A percentile compares a stretch with the other conserved stretches of the same genome.
Conservation (phyloP, 2,113 vertebrate species). For the Mobula birostris region DNA sequence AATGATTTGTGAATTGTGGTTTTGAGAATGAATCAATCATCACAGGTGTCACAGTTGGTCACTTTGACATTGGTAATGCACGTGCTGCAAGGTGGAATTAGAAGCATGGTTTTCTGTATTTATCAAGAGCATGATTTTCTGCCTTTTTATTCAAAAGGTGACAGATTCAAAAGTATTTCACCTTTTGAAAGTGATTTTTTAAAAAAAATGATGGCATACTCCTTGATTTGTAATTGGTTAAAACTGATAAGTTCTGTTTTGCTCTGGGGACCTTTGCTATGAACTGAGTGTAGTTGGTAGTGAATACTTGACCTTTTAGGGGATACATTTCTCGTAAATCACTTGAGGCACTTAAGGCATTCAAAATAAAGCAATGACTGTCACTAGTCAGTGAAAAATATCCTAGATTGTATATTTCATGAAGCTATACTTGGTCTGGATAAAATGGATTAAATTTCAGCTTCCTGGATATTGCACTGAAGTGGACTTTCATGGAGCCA, state of each 20-base stretch:
- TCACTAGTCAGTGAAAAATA: neutral
- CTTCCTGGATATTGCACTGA: neutral
- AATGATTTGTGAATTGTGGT: no score
- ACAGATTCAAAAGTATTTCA: no score
- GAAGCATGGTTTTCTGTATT: no score
- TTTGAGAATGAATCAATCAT: no score
- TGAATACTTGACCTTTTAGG: neutral
- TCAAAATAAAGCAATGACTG: neutral
- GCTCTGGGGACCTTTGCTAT: neutral
- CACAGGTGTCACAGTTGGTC: no score
- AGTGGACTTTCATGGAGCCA: neutral
- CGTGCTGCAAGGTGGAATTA: no score
- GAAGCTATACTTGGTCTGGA: neutral
- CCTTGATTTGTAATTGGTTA: neutral
- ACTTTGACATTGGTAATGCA: no score
- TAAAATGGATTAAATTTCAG: neutral
- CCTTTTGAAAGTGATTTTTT: no score
- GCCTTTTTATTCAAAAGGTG: no score
- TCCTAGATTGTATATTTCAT: neutral
- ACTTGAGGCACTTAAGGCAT: neutral
- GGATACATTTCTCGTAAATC: neutral
- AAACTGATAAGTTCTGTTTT: neutral
- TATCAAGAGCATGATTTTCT: no score
- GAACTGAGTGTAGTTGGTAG: neutral
- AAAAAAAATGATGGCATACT: no score